These are phyloP conservation scores for Phylloscopus collybita DNA, from an alignment of 2,797 vertebrate species.

Conservation along the genomic window DNA sequence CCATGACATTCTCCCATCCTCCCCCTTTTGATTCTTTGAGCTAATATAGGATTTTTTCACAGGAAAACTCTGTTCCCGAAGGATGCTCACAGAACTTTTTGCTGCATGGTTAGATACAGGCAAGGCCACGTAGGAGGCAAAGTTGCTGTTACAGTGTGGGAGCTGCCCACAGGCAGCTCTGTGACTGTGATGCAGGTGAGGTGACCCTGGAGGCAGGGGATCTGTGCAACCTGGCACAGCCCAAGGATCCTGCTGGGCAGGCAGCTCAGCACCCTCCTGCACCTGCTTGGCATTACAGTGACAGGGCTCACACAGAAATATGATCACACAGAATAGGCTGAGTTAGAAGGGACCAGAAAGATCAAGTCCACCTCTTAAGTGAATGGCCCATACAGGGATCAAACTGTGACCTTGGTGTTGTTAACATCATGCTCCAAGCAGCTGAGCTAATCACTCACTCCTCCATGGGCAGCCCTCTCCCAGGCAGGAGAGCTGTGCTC, in stretches of 20 bases:
- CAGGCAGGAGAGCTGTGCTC: not conserved
- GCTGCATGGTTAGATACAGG: not conserved
- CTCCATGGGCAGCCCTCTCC: not conserved
- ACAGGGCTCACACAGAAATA: not conserved
- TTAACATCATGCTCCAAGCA: not conserved
- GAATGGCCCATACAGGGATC: not conserved
- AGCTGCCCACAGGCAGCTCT: not conserved
- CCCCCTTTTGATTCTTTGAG: not conserved
- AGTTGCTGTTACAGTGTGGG: rapidly evolving
- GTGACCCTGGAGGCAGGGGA: not conserved
- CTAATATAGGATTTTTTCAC: not conserved
- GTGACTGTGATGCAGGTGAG: not conserved
- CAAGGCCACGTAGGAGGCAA: not conserved
- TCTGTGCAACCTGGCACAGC: not conserved
- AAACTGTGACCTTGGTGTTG: not conserved
- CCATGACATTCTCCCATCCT: not conserved
- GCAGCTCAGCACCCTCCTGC: rapidly evolving
- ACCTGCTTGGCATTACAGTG: rapidly evolving
- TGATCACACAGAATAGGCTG: not conserved
- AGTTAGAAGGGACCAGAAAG: not conserved
- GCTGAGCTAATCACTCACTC: not conserved
- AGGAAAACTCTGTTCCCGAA: not conserved
- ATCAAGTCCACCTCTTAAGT: rapidly evolving
- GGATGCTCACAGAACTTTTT: not conserved
- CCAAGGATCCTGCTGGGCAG: not conserved